Conservation (phyloP, 2,888 invertebrate genomes). For the Diaphora mendica region DNA sequence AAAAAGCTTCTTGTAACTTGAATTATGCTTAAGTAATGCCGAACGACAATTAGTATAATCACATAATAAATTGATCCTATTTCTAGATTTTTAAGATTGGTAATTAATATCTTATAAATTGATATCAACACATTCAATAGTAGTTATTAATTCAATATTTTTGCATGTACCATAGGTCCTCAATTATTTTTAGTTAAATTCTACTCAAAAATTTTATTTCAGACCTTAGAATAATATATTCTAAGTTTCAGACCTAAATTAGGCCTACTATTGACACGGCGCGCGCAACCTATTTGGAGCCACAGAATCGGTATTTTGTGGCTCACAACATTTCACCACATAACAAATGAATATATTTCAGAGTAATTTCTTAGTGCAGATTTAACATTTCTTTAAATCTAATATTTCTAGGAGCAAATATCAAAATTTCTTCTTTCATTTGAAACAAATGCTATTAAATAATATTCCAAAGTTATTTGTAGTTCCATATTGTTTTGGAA, state of each 20-base stretch:
- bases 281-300: not conserved
- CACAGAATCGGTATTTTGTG: not conserved
- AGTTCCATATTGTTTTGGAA: not conserved
- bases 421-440: not conserved
- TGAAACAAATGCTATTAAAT: not conserved
- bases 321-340: not conserved
- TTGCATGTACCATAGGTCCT: not conserved
- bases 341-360: not conserved
- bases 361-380: not conserved
- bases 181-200: not conserved
- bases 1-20: not conserved
- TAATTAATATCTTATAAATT: not conserved
- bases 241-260: no score
- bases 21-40: not conserved
- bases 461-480: not conserved
- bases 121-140: not conserved
- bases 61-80: not conserved
- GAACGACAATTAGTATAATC: not conserved
- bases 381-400: not conserved
- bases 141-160: not conserved
- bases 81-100: not conserved
- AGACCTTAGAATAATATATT: no score
- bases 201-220: not conserved
- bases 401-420: not conserved
- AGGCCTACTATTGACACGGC: conserved; percentile 3